Conservation (phyloP, 2,888 invertebrate genomes). For the Scaptomyza parva region DNA sequence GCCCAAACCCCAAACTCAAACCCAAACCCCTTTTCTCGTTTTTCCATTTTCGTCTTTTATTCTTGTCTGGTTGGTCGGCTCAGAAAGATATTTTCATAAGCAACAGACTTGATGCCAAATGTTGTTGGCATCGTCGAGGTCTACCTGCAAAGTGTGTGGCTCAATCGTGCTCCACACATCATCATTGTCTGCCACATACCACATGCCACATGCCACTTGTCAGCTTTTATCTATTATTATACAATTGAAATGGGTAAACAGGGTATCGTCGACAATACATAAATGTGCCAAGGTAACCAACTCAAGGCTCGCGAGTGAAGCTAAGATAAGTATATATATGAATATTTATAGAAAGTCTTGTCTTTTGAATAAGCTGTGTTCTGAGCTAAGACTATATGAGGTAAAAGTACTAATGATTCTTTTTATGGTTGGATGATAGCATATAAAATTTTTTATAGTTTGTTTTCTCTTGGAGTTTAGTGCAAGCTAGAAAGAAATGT, state of each 20-base stretch:
- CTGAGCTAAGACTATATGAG: not conserved
- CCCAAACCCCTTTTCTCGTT: constrained; percentile 1
- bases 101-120: constrained; percentile 62
- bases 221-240: constrained; percentile 59
- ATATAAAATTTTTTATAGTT: no score
- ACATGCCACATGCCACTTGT: constrained; percentile 64
- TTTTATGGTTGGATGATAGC: no score
- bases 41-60: constrained; percentile 1
- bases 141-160: constrained; percentile 34
- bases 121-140: constrained; percentile 33
- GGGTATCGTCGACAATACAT: constrained; percentile 9
- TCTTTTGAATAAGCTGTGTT: not conserved
- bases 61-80: constrained; percentile 8
- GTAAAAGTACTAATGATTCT: no score
- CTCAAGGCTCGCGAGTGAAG: not conserved
- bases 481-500: no score
- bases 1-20: not conserved
- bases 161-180: constrained; percentile 56
- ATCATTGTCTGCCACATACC: constrained; percentile 17
- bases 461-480: not conserved
- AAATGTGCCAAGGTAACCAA: not conserved
- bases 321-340: no score
- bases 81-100: constrained; percentile 61
- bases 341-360: not conserved
- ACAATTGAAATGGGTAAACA: constrained; percentile 15